These are phyloP conservation scores for Bovichtus diacanthus DNA, from an alignment of 2,797 vertebrate species.

Conservation along the genomic window DNA sequence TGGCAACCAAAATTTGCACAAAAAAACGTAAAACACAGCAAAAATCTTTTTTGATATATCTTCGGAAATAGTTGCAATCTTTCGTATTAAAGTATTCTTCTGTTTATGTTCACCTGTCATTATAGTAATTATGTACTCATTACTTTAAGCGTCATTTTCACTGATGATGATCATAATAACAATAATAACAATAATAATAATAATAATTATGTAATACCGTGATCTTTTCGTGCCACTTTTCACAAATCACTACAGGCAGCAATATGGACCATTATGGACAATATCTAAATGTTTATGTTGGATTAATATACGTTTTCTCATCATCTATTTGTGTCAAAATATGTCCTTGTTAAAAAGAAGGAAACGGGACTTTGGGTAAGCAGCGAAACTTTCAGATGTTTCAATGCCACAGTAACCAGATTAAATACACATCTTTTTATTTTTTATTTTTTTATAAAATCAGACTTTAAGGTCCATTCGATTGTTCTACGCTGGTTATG, in stretches of 20 bases:
- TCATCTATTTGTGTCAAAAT: not conserved
- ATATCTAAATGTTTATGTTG: not conserved
- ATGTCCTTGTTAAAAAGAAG: not conserved
- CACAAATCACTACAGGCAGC: not conserved
- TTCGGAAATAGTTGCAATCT: not conserved
- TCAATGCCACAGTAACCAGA: not conserved
- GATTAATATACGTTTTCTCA: not conserved
- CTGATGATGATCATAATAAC: too few relatives aligned
- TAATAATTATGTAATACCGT: too few relatives aligned
- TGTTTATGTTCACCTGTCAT: too few relatives aligned
- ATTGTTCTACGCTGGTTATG: not conserved
- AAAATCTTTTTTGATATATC: not conserved
- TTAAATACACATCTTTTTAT: conserved; percentile 3
- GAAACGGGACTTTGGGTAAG: not conserved
- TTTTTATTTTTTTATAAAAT: too few relatives aligned
- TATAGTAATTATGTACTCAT: too few relatives aligned
- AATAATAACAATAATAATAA: too few relatives aligned
- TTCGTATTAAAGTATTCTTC: not conserved
- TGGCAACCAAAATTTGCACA: not conserved
- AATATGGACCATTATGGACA: too few relatives aligned
- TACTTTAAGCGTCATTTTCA: too few relatives aligned
- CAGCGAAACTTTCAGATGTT: not conserved
- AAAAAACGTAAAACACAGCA: not conserved
- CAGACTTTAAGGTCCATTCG: not conserved
- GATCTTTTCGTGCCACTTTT: too few relatives aligned